Evolutionary conservation across 2,888 invertebrate genomes (phyloP).

Genomic region (Protophormia terraenovae): DNA sequence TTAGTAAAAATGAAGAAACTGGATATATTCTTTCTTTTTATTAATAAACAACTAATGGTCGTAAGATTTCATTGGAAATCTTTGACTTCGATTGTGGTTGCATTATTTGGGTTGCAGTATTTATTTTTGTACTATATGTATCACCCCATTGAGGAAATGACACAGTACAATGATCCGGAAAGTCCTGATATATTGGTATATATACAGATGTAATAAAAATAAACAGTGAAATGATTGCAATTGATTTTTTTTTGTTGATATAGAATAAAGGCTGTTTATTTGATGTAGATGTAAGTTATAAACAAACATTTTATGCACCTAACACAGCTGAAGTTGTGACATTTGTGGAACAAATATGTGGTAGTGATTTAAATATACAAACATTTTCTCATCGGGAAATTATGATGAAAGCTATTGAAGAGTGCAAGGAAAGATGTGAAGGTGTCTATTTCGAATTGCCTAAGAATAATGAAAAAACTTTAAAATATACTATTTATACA

Average conservation of each 20-base stretch:
- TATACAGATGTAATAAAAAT: neutral
- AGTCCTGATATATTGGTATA: slow-evolving; percentile 46
- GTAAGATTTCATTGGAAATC: slow-evolving; percentile 71
- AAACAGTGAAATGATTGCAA: neutral
- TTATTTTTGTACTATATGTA: slow-evolving; percentile 72
- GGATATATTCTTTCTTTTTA: slow-evolving; percentile 70
- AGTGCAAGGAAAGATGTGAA: slow-evolving; percentile 58
- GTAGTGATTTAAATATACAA: slow-evolving; percentile 52
- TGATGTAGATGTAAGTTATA: slow-evolving; percentile 46
- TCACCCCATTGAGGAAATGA: slow-evolving; percentile 49
- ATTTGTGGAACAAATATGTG: slow-evolving; percentile 58
- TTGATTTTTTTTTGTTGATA: neutral
- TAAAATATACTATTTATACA: slow-evolving; percentile 58
- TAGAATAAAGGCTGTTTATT: slow-evolving; percentile 60
- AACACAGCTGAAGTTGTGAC: slow-evolving; percentile 50
- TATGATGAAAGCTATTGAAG: slow-evolving; percentile 61
- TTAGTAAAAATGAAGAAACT: slow-evolving; percentile 48
- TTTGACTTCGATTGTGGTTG: slow-evolving; percentile 66
- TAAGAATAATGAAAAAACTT: neutral
- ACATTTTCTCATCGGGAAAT: slow-evolving; percentile 52
- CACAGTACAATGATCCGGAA: slow-evolving; percentile 48
- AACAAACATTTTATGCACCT: slow-evolving; percentile 63
- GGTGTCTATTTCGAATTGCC: slow-evolving; percentile 53
- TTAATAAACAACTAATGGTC: slow-evolving; percentile 75
- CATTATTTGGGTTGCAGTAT: slow-evolving; percentile 68